These are phyloP conservation scores for Squalus acanthias DNA, from an alignment of 2,797 vertebrate genomes.

Conservation along the genomic window DNA sequence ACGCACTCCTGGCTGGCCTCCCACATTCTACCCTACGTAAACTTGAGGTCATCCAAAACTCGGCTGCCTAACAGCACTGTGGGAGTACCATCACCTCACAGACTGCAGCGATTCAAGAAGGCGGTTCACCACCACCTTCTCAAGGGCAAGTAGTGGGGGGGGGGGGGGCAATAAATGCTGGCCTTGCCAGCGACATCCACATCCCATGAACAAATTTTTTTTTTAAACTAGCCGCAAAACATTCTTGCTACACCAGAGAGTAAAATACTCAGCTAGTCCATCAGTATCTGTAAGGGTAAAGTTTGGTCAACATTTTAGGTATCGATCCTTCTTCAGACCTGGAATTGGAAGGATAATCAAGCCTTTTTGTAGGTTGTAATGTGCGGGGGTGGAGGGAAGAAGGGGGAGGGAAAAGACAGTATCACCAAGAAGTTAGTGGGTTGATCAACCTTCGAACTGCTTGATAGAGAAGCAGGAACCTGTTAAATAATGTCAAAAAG, in stretches of 20 bases:
- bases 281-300: background rate
- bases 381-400: background rate
- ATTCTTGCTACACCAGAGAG: background rate
- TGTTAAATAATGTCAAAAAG: background rate
- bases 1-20: too few species aligned
- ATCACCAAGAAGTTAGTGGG: background rate
- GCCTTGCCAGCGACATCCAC: too few species aligned
- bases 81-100: too few species aligned
- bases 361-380: background rate
- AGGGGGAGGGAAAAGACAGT: background rate
- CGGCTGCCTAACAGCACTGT: too few species aligned
- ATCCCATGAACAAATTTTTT: too few species aligned
- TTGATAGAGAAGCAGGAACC: background rate
- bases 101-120: too few species aligned
- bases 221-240: background rate
- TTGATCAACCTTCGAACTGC: background rate
- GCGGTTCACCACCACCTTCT: too few species aligned
- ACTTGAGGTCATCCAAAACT: too few species aligned
- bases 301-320: background rate
- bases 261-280: background rate
- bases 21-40: too few species aligned
- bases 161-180: too few species aligned
- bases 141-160: too few species aligned
- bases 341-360: background rate
- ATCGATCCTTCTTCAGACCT: background rate